Conservation (phyloP, 2,797 vertebrate species). For the Limnodromus scolopaceus region DNA sequence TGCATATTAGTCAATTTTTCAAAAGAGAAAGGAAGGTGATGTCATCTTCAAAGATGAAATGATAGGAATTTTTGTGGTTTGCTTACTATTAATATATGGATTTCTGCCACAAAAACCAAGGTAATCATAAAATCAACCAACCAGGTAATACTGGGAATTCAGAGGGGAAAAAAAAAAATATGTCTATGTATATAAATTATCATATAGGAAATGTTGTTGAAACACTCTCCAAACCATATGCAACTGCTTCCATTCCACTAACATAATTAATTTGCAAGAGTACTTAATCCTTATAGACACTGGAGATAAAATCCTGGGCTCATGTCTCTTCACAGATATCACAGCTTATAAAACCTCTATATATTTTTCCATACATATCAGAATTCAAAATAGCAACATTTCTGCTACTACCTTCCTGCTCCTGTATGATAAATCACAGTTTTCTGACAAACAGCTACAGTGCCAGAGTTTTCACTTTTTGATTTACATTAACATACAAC, state of each 20-base stretch:
- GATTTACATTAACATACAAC: too few species aligned
- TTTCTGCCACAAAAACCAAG: background rate
- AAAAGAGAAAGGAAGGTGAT: background rate
- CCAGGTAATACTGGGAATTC: background rate
- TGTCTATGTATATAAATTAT: background rate
- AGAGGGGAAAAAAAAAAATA: too few species aligned
- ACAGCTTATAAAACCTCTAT: background rate
- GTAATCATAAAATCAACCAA: background rate
- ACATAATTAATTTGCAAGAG: background rate
- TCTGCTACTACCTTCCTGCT: background rate
- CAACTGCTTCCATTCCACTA: background rate
- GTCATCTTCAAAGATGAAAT: background rate
- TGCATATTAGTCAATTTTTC: background rate
- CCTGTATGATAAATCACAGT: background rate
- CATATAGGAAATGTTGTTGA: background rate
- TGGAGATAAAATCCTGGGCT: background rate
- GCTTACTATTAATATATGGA: background rate
- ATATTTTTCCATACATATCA: background rate
- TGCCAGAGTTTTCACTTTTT: background rate
- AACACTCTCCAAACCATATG: background rate
- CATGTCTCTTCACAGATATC: background rate
- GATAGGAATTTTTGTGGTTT: background rate
- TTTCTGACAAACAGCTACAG: background rate
- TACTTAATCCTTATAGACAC: background rate
- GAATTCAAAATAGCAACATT: background rate